These are phyloP conservation scores for Phortica okadai DNA, from an alignment of 2,888 invertebrate species.

Conservation along the genomic window DNA sequence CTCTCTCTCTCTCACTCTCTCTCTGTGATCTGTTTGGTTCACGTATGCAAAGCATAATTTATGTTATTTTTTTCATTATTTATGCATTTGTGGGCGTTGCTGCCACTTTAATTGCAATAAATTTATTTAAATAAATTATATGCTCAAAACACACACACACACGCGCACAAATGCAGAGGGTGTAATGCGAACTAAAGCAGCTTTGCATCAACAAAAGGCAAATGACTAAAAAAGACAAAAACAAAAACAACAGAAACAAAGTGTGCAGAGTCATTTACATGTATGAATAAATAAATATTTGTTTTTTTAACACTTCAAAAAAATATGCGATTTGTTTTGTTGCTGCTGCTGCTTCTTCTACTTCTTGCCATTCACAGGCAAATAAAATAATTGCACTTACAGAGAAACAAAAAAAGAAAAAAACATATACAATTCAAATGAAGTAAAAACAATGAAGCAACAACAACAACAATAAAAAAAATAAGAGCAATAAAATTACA, in stretches of 20 bases:
- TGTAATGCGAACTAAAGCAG: background rate
- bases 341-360: no score
- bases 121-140: slow-evolving; percentile 20
- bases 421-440: no score
- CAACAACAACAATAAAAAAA: no score
- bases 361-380: no score
- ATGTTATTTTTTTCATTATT: slow-evolving; percentile 1
- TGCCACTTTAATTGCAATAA: slow-evolving; percentile 25
- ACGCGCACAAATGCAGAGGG: background rate
- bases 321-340: no score
- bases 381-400: no score
- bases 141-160: background rate
- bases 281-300: slow-evolving; percentile 42
- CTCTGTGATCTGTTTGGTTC: no score
- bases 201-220: background rate
- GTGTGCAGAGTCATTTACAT: slow-evolving; percentile 5
- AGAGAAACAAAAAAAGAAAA: no score
- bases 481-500: no score
- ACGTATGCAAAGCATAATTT: background rate
- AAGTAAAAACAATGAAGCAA: no score
- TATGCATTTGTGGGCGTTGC: slow-evolving; percentile 19
- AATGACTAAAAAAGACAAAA: background rate
- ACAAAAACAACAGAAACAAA: background rate
- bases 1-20: no score
- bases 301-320: no score